A percentile compares a stretch with the other conserved stretches of the same genome.
Evolutionary conservation across 2,113 vertebrate species (phyloP).

Genomic region (Tragelaphus scriptus): DNA sequence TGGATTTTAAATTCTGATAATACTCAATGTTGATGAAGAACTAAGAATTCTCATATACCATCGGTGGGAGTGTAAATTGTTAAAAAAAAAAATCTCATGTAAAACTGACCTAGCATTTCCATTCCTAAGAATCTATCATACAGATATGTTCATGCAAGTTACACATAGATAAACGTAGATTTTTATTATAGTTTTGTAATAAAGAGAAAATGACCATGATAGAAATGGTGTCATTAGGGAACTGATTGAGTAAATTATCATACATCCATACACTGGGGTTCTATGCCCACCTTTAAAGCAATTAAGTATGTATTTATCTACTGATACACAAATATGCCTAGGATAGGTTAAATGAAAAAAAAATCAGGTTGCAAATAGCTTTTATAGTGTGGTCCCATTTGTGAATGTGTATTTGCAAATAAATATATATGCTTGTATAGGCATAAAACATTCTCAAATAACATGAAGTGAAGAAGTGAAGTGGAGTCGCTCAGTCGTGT

Average conservation of each 20-base stretch:
- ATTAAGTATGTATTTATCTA: background rate
- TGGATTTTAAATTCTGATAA: background rate
- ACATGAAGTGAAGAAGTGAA: background rate
- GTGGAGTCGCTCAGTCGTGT: too few relatives aligned
- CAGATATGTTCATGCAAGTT: background rate
- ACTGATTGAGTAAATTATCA: background rate
- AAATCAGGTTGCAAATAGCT: background rate
- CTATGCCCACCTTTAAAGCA: background rate
- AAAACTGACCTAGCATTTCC: constrained; percentile 2
- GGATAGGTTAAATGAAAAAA: constrained; percentile 16
- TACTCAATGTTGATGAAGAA: background rate
- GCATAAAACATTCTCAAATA: background rate
- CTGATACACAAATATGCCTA: background rate
- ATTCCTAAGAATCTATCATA: background rate
- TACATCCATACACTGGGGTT: background rate
- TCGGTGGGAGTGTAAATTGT: background rate
- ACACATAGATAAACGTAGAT: background rate
- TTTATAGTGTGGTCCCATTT: background rate
- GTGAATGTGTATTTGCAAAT: background rate
- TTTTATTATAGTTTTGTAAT: background rate
- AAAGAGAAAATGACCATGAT: constrained; percentile 16
- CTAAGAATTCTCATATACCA: background rate
- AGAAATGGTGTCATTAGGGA: background rate
- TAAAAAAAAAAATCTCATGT: background rate
- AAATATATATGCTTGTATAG: background rate